Percentiles rank a stretch among this genome's conserved stretches.
Conservation (phyloP, 53 echinoderm and acorn worm species). For the Echinometra lucunter region DNA sequence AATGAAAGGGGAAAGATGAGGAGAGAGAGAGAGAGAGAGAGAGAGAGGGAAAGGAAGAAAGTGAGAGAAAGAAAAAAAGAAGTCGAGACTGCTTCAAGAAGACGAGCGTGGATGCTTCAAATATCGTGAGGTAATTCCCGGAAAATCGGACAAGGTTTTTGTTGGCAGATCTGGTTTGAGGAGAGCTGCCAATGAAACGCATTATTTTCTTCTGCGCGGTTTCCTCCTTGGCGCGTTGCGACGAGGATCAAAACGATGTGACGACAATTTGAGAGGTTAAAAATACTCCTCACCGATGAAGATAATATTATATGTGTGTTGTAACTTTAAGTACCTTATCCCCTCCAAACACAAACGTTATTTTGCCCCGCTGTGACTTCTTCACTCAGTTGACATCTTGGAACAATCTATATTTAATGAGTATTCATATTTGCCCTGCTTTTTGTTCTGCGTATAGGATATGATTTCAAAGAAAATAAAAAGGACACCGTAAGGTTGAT, state of each 20-base stretch:
- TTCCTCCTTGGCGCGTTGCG: not conserved
- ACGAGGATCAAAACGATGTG: not conserved
- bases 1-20: slow-evolving; percentile 9
- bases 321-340: not conserved
- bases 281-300: not conserved
- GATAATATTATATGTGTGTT: not conserved
- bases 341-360: not conserved
- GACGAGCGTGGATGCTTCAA: not conserved
- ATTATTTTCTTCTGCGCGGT: not conserved
- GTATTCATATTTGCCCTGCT: too few relatives aligned
- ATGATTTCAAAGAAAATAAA: too few relatives aligned
- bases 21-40: too few relatives aligned
- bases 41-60: too few relatives aligned
- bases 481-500: too few relatives aligned
- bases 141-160: slow-evolving; percentile 29
- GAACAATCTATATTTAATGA: too few relatives aligned
- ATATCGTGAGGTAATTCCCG: slow-evolving; percentile 32
- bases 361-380: not conserved
- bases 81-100: not conserved
- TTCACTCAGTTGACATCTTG: not conserved
- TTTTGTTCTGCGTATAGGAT: too few relatives aligned
- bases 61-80: not conserved
- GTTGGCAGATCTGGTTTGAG: slow-evolving; percentile 1
- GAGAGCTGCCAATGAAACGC: slow-evolving; percentile 27
- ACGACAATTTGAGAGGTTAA: not conserved